Conservation (phyloP, 2,888 invertebrate species). For the Drosophila vallismaia region DNA sequence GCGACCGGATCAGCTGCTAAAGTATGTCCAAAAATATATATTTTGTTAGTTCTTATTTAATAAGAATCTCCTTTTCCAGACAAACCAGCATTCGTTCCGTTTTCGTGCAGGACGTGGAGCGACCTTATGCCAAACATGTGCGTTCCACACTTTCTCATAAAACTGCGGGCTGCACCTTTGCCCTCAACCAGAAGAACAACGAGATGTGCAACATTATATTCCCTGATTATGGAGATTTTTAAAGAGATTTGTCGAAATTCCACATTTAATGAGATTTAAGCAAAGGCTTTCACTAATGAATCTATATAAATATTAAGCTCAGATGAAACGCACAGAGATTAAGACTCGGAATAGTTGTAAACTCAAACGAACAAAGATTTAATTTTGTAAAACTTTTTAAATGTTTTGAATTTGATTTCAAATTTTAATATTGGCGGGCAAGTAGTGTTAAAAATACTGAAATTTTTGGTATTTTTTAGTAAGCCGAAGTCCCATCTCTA, state of each 20-base stretch:
- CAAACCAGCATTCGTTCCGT: conserved; percentile 88
- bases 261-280: conserved; percentile 16
- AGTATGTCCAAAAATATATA: conserved; percentile 83
- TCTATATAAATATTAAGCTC: neutral
- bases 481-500: neutral
- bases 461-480: neutral
- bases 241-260: conserved; percentile 8
- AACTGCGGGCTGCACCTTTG: conserved; percentile 89
- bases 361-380: conserved; percentile 32
- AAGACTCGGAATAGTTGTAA: conserved; percentile 41
- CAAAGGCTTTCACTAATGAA: conserved; percentile 22
- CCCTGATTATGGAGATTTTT: conserved; percentile 16
- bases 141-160: conserved; percentile 84
- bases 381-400: conserved; percentile 15
- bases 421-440: neutral
- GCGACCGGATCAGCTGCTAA: conserved; percentile 87
- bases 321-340: conserved; percentile 32
- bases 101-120: conserved; percentile 85
- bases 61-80: conserved; percentile 79
- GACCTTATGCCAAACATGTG: conserved; percentile 69
- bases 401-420: neutral
- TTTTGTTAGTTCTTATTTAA: accelerated
- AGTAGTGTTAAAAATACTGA: neutral
- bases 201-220: conserved; percentile 88
- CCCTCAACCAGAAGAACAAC: conserved; percentile 91